phyloP scores from a whole-genome alignment of 2,113 vertebrate genomes.

The Petaurus breviceps region DNA sequence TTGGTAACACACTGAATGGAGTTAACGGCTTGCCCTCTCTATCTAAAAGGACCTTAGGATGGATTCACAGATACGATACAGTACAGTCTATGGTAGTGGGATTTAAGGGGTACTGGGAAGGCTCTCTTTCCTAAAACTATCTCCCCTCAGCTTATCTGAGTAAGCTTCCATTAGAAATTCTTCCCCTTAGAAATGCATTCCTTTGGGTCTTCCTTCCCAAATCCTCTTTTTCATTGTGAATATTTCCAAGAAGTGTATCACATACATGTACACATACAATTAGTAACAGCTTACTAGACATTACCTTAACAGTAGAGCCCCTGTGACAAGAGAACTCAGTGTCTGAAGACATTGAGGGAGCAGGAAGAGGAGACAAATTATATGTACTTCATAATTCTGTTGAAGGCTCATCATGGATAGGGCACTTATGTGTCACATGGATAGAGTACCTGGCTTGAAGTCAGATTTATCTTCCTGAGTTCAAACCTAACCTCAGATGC shows the following conservation, averaged over 20 bases:
- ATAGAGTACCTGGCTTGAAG: background rate
- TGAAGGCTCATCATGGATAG: background rate
- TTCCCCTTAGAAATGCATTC: background rate
- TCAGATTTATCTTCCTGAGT: background rate
- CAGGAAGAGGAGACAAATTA: background rate
- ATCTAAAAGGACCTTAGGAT: background rate
- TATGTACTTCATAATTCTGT: background rate
- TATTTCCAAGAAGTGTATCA: background rate
- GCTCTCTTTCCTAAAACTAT: background rate
- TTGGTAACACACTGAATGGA: background rate
- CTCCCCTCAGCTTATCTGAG: background rate
- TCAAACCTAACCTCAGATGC: background rate
- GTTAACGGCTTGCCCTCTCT: background rate
- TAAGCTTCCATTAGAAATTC: background rate
- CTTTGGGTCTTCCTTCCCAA: background rate
- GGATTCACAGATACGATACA: background rate
- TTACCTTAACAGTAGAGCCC: background rate
- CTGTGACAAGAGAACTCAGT: background rate
- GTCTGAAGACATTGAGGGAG: background rate
- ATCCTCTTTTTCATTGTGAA: background rate
- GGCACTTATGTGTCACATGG: background rate
- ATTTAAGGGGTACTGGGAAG: background rate
- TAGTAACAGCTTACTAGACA: background rate
- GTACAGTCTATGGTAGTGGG: background rate
- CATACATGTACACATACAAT: background rate